Evolutionary conservation across 2,888 invertebrate genomes (phyloP).

Genomic region (Limnephilus marmoratus): DNA sequence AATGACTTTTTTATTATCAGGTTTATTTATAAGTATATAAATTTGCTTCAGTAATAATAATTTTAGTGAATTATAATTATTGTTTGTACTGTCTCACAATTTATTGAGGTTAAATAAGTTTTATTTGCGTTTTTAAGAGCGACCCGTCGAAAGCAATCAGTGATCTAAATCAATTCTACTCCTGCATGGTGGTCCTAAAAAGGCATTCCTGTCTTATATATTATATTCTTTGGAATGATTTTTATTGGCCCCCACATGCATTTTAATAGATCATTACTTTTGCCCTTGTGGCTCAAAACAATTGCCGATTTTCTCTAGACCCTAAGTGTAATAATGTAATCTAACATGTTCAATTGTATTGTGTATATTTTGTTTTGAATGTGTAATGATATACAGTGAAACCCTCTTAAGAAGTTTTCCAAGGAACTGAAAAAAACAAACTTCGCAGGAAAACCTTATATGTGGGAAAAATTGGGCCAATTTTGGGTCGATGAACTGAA

Average conservation of each 20-base stretch:
- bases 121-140: not conserved
- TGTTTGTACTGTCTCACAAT: conserved; percentile 31
- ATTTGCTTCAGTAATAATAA: conserved; percentile 30
- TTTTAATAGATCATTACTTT: conserved; percentile 10
- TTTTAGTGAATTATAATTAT: conserved; percentile 38
- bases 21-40: conserved; percentile 47
- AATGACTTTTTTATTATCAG: conserved; percentile 35
- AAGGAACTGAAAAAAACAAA: no score
- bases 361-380: not conserved
- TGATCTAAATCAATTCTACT: not conserved
- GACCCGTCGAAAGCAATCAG: not conserved
- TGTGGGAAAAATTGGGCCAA: no score
- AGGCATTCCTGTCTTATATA: not conserved
- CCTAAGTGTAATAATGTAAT: not conserved
- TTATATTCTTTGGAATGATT: not conserved
- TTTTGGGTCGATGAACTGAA: no score
- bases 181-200: not conserved
- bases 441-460: no score
- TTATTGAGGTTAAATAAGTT: not conserved
- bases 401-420: no score
- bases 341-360: not conserved
- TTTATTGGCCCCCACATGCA: not conserved
- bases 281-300: conserved; percentile 8
- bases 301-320: not conserved
- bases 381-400: not conserved